Evolutionary conservation across 1,140 invertebrate species (phyloP), one percentile per base, ranked within the genome.

Genomic region (Diachasma alloeum): DNA sequence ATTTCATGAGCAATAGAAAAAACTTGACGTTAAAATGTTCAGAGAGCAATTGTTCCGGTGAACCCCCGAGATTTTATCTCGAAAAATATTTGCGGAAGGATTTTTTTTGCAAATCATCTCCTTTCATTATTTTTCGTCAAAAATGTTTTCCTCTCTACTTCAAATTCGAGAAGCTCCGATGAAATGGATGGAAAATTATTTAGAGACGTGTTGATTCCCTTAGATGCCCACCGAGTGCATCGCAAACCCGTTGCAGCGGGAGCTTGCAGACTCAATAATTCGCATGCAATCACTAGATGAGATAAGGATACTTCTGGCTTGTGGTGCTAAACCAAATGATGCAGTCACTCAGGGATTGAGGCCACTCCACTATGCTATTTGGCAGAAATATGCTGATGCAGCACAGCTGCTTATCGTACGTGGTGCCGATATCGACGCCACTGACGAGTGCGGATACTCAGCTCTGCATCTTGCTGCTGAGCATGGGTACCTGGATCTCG

Each of bases 291-390:
- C 96, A 0, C 84, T 97, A 75, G 95, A 97, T 81, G 96, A 98
- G 81, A 94, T 98, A 26, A 90, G 95, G 44, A 96, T 97, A 72
- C 90, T 97, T 0, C 86, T 97, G 53, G 95, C 95, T 4, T 96
- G 94, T 86, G 96, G 96, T 24, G 96, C 96, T 15, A 96, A 96
- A 88, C 93, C 94, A 5, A 94, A 94, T 82, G 93, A 94, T 80
- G 91, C 93, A 15, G 94, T 94, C 15, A 94, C 93, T 4, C 93
- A 95, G 87, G 96, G 96, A 8, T 89, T 98, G 31, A 92, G 94
- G 66, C 96, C 97, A 0, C 88, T 98, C n/a, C 97, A 98, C 86
- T 98, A 98, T 86, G 96, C 96, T 0, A 95, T 96, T 63, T 97
- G 96, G 93, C 94, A 96, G 83, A 90, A 93, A 13, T 94, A 97